Evolutionary conservation across 2,888 invertebrate species (phyloP), one percentile per base, ranked within the genome.

Genomic region (Lypha dubia): DNA sequence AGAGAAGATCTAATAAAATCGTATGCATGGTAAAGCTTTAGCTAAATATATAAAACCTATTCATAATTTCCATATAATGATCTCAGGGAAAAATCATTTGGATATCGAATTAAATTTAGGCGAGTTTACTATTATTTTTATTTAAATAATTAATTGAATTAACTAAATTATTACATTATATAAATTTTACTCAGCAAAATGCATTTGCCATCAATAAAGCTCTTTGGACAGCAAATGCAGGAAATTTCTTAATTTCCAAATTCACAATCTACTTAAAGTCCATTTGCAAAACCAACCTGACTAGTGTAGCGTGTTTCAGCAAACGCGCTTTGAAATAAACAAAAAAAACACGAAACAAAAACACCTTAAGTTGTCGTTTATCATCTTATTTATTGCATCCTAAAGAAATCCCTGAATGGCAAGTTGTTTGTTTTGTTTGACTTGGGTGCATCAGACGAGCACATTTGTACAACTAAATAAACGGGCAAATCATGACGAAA

Each of bases 371-470:
- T n/a, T n/a, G 41, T 44, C 44, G 24, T 53, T 62, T 62, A 62
- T 62, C 41, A 62, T 46, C 32, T 28, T 17, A 13, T 28, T 49
- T n/a, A 35, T 51, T 38, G 51, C 28, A 24, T 70, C 51, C 51
- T n/a, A 70, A 70, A 62, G 20, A 46, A 56, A 32, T n/a, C 53
- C 53, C 20, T 79, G 68, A n/a, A 62, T 28, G 58, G 38, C 24
- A 77, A 76, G 15, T n/a, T 13, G 13, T 11, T 65, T 41, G 44
- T 5, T 60, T 13, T 49, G 35, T 49, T 11, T 49, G 28, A 51
- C 60, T 38, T 70, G 70, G 62, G 62, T 60, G 70, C 77, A 79
- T 79, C 62, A 28, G 32, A 46, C 53, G 35, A 56, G 51, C 11
- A n/a, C 46, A 32, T 32, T 35, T 46, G 11, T 49, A 51, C 38